A percentile compares a stretch with the other conserved stretches of the same genome.
These are phyloP conservation scores for Heliornis fulica DNA, from an alignment of 2,113 vertebrate genomes.

Conservation along the genomic window DNA sequence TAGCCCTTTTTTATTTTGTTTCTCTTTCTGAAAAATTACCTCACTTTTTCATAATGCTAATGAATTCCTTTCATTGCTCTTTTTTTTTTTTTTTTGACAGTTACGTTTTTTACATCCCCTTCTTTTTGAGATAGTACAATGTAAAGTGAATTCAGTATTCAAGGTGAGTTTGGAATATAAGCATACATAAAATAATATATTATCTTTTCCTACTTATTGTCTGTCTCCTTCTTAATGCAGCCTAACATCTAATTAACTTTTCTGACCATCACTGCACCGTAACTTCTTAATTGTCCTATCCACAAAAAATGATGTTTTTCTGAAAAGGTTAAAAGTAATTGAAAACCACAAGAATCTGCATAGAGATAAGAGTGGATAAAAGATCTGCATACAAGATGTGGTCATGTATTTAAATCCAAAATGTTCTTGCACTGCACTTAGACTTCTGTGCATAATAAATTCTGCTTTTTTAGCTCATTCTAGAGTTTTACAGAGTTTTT, in stretches of 20 bases:
- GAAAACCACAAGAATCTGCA: background rate
- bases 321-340: background rate
- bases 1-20: background rate
- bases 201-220: background rate
- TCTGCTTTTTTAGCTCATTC: background rate
- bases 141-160: background rate
- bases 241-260: slow-evolving; percentile 26
- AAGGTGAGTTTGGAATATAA: background rate
- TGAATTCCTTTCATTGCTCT: background rate
- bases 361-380: background rate
- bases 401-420: background rate
- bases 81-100: background rate
- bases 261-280: background rate
- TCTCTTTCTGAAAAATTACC: background rate
- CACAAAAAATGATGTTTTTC: background rate
- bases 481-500: background rate
- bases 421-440: background rate
- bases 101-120: background rate
- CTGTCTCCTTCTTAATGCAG: background rate
- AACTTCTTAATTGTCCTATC: slow-evolving; percentile 12
- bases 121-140: background rate
- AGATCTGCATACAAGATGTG: background rate
- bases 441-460: background rate
- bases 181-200: background rate
- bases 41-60: background rate